Conservation (phyloP, 2,797 vertebrate species). For the Gymnopithys bicolor region DNA sequence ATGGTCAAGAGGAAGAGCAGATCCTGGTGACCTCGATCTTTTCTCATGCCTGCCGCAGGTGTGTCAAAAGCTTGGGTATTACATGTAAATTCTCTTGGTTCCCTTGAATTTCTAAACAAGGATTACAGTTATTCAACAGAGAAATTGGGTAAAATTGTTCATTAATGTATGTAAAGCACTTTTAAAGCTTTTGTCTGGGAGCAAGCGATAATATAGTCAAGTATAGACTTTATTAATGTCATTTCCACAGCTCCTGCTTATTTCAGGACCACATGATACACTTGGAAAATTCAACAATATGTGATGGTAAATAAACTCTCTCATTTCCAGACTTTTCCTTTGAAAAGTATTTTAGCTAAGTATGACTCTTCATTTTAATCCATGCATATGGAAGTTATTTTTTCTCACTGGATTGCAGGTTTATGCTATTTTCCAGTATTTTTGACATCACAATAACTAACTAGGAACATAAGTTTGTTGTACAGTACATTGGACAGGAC, state of each 20-base stretch:
- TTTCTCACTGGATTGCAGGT: background rate
- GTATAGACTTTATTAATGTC: background rate
- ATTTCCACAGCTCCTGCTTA: background rate
- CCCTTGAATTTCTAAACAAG: background rate
- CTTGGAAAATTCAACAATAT: background rate
- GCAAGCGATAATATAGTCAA: background rate
- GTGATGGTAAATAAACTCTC: background rate
- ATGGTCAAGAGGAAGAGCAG: background rate
- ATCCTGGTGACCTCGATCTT: background rate
- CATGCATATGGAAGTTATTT: background rate
- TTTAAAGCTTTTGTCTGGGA: conserved; percentile 13
- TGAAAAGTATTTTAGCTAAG: background rate
- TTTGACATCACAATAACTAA: background rate
- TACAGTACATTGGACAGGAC: background rate
- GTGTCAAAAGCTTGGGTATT: background rate
- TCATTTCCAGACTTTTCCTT: background rate
- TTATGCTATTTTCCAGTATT: background rate
- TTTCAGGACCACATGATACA: background rate
- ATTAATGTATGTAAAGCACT: conserved; percentile 10
- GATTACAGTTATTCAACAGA: background rate
- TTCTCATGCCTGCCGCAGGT: background rate
- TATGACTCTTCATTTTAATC: background rate
- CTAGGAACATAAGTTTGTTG: background rate
- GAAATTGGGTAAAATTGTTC: background rate
- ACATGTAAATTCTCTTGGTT: conserved; percentile 1